phyloP scores from a whole-genome alignment of 2,888 invertebrate genomes.

The Allophyes oxyacanthae region DNA sequence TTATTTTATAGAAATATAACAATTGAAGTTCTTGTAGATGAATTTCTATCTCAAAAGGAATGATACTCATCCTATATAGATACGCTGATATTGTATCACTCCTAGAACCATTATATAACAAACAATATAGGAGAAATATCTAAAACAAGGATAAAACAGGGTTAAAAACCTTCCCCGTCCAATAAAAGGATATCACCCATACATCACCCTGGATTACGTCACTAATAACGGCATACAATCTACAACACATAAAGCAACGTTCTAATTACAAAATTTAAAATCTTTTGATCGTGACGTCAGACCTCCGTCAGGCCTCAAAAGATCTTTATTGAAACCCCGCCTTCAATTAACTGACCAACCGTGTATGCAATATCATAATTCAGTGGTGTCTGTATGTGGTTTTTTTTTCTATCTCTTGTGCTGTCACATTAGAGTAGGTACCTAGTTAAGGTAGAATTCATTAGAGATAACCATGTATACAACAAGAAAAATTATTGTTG shows the following conservation, averaged over 20 bases:
- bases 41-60: no score
- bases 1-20: no score
- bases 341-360: constrained; percentile 78
- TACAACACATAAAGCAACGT: constrained; percentile 47
- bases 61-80: no score
- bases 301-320: constrained; percentile 80
- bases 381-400: constrained; percentile 32
- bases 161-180: constrained; percentile 24
- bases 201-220: constrained; percentile 56
- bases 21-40: no score
- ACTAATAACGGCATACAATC: constrained; percentile 59
- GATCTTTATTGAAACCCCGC: constrained; percentile 79
- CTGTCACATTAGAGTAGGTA: no score
- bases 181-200: constrained; percentile 23
- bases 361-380: constrained; percentile 18
- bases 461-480: no score
- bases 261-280: constrained; percentile 70
- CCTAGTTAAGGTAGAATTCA: no score
- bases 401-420: not conserved
- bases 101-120: no score
- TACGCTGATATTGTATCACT: no score
- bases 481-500: no score
- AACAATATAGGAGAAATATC: no score
- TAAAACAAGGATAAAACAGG: not conserved
- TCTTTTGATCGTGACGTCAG: constrained; percentile 74